These are phyloP conservation scores for Hirundo rustica DNA, from an alignment of 2,797 vertebrate genomes.

Conservation along the genomic window DNA sequence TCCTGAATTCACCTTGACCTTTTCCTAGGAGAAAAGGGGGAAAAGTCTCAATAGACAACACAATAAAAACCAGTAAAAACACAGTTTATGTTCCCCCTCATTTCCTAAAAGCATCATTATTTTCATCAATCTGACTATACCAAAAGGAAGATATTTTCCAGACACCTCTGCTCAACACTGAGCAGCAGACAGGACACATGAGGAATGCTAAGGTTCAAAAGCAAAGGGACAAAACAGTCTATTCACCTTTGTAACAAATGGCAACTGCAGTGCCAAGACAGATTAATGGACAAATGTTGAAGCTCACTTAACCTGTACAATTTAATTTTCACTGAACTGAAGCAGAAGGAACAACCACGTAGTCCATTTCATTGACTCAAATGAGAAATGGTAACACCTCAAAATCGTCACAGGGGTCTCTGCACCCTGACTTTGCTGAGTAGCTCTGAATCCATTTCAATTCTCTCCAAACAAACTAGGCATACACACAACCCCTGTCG, in stretches of 20 bases:
- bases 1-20: slow-evolving; percentile 83
- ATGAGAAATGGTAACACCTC: neutral
- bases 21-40: slow-evolving; percentile 80
- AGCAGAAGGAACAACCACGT: neutral
- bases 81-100: neutral
- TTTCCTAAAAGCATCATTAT: neutral
- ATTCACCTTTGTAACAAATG: neutral
- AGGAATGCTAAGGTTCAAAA: neutral
- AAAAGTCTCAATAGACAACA: neutral
- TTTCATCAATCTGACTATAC: neutral
- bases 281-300: neutral
- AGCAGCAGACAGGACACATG: rapidly evolving
- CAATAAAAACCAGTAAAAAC: neutral
- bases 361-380: neutral
- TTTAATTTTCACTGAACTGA: neutral
- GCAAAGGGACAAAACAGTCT: neutral
- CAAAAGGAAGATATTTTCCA: neutral
- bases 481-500: neutral
- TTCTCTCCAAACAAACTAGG: neutral
- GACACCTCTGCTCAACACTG: neutral
- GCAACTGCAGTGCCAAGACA: neutral
- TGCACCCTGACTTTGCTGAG: neutral
- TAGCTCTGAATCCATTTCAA: neutral
- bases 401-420: neutral
- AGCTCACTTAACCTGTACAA: neutral